phyloP scores from a whole-genome alignment of 2,888 invertebrate species.

The Scotopteryx bipunctaria region DNA sequence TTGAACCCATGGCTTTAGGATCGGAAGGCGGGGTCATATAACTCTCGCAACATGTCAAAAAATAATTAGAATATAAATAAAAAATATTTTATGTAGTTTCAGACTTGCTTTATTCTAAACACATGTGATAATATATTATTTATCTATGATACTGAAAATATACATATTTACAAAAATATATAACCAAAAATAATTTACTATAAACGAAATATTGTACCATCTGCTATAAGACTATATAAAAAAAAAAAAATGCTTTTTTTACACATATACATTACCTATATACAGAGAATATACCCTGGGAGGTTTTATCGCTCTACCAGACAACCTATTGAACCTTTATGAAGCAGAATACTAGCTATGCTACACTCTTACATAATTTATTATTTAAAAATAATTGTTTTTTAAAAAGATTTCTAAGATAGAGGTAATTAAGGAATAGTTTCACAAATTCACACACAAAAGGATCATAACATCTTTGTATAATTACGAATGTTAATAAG shows the following conservation, averaged over 20 bases:
- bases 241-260: constrained; percentile 23
- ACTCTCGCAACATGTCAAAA: too few relatives aligned
- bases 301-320: not conserved
- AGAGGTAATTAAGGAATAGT: too few relatives aligned
- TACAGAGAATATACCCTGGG: constrained; percentile 7
- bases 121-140: constrained; percentile 7
- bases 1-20: too few relatives aligned
- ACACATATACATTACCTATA: constrained; percentile 22
- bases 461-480: too few relatives aligned
- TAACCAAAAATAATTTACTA: constrained; percentile 27
- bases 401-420: too few relatives aligned
- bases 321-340: constrained; percentile 2
- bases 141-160: constrained; percentile 15
- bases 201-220: constrained; percentile 4
- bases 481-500: too few relatives aligned
- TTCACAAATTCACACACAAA: too few relatives aligned
- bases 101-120: too few relatives aligned
- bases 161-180: constrained; percentile 30
- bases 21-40: too few relatives aligned
- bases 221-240: constrained; percentile 9
- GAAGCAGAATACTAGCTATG: not conserved
- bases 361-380: not conserved
- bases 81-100: too few relatives aligned
- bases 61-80: too few relatives aligned
- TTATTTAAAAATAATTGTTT: not conserved